These are phyloP conservation scores for Cladopsammia gracilis DNA, from an alignment of 64 coral and sea anemone species.

Conservation along the genomic window DNA sequence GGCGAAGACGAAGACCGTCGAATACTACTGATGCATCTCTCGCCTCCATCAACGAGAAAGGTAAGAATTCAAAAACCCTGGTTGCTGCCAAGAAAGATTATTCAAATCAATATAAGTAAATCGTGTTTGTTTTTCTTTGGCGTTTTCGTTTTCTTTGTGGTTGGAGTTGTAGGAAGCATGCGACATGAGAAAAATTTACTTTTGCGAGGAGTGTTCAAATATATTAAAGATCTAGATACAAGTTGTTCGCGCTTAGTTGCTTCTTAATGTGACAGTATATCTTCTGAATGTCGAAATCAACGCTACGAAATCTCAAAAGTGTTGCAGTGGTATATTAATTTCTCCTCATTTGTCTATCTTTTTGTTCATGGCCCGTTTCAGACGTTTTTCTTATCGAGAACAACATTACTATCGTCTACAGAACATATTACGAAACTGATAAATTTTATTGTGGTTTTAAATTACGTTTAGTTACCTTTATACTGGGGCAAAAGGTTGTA, in stretches of 20 bases:
- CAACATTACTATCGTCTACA: no score
- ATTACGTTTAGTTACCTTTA: neutral
- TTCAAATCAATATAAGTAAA: neutral
- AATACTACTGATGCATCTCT: neutral
- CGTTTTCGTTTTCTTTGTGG: constrained; percentile 3
- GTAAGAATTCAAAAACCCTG: neutral
- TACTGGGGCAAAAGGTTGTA: neutral
- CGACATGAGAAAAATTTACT: neutral
- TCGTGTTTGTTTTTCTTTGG: neutral
- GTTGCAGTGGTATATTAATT: neutral
- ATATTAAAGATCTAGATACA: neutral
- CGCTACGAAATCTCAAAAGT: neutral
- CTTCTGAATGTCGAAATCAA: neutral
- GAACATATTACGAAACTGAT: neutral
- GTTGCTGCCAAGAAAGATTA: neutral
- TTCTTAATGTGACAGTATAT: neutral
- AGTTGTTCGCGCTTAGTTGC: neutral
- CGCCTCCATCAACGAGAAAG: neutral
- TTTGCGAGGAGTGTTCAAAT: neutral
- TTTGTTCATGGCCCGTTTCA: neutral
- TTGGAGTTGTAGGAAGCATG: neutral
- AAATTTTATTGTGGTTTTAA: neutral
- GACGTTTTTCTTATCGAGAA: no score
- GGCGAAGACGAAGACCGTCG: constrained; percentile 2
- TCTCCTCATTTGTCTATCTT: neutral